Base-by-base conservation (phyloP, 2,113 vertebrate genomes). In the Sander lucioperca region DNA sequence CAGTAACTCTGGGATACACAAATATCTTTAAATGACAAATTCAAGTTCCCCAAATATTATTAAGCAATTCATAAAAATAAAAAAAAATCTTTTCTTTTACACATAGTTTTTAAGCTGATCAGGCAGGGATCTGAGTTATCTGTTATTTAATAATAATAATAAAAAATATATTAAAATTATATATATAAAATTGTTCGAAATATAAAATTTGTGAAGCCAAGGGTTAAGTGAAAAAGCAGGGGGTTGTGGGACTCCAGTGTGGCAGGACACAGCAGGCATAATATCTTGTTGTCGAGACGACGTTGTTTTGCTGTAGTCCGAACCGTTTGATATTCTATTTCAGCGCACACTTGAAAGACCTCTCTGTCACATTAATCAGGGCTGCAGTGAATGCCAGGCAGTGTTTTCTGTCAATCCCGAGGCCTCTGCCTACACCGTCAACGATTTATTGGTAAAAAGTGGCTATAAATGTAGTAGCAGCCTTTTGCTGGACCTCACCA, bases 381-480 rank as follows among this genome's bases (percentile, higher is more conserved):
- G 58, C 67, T 53, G 75, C 84, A 80, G 85, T 71, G 86, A 66
- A 85, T 92, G 87, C 89, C 90, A 43, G 64, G 86, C 87, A 86
- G 88, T 84, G 84, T 92, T 94, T 93, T 94, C 84, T 91, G 88
- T 93, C 93, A 92, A 94, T 93, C 91, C 80, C 14, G 85, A 81
- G 80, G 86, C 87, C 85, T 87, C 87, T 68, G 77, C 84, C 87
- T 51, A 30, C 70, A 69, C 58, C 59, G 12, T 61, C 86, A 45
- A 89, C 77, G 87, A 95, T 95, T 96, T 94, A 95, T 94, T 92
- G 88, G 74, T 69, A 90, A 91, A 93, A 90, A 91, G 68, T 5
- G 4, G 79, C 94, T 96, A 96, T 97, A 95, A 96, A 95, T 96
- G 93, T 85, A 91, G 88, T 79, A 0, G 83, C 94, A 96, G 96